A percentile compares a stretch with the other conserved stretches of the same genome.
Conservation (phyloP, 2,888 invertebrate genomes). For the Disparrhopalites patrizii region DNA sequence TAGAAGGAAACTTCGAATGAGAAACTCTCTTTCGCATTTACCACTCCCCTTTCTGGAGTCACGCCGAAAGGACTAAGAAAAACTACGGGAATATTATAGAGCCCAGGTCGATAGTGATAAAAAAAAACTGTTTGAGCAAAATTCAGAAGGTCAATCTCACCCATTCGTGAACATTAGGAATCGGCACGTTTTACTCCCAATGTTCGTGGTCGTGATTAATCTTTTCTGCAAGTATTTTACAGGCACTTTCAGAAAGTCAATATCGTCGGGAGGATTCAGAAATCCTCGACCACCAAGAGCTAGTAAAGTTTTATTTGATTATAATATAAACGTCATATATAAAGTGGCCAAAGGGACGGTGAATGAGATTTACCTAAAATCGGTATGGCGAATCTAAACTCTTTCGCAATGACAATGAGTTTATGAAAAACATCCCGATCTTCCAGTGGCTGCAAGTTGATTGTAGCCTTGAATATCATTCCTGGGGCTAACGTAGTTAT, state of each 20-base stretch:
- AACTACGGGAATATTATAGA: too few species aligned
- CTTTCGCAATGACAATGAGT: constrained; percentile 34
- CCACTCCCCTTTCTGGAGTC: constrained; percentile 37
- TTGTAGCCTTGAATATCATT: constrained; percentile 37
- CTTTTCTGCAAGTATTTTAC: constrained; percentile 35
- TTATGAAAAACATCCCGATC: constrained; percentile 39
- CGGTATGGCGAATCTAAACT: constrained; percentile 37
- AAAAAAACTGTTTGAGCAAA: neutral
- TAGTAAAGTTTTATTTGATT: neutral
- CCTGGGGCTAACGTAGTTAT: constrained; percentile 42
- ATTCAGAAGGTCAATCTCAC: constrained; percentile 20
- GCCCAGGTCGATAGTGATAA: neutral
- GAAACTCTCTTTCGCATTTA: constrained; percentile 35
- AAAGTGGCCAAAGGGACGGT: neutral
- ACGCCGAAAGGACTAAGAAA: constrained; percentile 41
- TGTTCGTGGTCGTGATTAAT: constrained; percentile 31
- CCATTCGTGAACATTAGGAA: constrained; percentile 35
- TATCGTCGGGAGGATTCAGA: constrained; percentile 37
- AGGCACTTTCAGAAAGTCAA: constrained; percentile 35
- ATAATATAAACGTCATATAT: neutral
- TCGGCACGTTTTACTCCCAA: constrained; percentile 33
- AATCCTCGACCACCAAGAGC: constrained; percentile 40
- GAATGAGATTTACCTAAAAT: constrained; percentile 31
- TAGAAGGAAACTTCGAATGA: constrained; percentile 35
- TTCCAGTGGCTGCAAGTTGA: constrained; percentile 39